Evolutionary conservation across 2,797 vertebrate species (phyloP).

Genomic region (Oreortyx pictus): DNA sequence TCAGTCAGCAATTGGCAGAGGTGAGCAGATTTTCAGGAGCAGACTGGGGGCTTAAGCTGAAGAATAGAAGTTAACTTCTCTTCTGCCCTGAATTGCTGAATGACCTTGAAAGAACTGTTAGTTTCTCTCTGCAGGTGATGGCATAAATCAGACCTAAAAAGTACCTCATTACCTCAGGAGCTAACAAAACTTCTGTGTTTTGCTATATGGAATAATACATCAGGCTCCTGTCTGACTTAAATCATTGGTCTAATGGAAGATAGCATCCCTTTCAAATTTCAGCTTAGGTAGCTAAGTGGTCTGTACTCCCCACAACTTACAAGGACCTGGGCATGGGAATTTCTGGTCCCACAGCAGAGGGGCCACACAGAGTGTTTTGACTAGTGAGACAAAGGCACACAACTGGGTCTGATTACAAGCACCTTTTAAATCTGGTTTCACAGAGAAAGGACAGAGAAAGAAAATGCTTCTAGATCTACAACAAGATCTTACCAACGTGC

Average conservation of each 20-base stretch:
- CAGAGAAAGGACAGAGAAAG: neutral
- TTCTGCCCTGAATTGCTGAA: neutral
- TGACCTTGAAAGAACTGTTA: neutral
- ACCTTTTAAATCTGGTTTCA: neutral
- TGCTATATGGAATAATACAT: neutral
- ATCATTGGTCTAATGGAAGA: neutral
- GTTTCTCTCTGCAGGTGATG: neutral
- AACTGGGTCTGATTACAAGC: neutral
- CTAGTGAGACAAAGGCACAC: neutral
- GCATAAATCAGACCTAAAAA: neutral
- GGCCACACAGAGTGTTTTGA: neutral
- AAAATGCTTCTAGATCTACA: neutral
- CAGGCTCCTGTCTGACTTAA: neutral
- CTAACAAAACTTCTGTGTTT: neutral
- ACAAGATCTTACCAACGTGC: constrained; percentile 68
- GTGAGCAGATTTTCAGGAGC: neutral
- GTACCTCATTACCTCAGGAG: neutral
- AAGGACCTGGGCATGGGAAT: neutral
- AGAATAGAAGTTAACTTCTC: neutral
- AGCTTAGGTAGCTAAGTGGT: neutral
- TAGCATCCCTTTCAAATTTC: neutral
- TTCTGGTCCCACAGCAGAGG: neutral
- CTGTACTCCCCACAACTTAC: neutral
- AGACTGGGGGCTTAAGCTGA: neutral
- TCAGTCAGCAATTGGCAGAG: neutral